Base-by-base conservation (phyloP, 2,113 vertebrate species). In the Heterocephalus glaber region DNA sequence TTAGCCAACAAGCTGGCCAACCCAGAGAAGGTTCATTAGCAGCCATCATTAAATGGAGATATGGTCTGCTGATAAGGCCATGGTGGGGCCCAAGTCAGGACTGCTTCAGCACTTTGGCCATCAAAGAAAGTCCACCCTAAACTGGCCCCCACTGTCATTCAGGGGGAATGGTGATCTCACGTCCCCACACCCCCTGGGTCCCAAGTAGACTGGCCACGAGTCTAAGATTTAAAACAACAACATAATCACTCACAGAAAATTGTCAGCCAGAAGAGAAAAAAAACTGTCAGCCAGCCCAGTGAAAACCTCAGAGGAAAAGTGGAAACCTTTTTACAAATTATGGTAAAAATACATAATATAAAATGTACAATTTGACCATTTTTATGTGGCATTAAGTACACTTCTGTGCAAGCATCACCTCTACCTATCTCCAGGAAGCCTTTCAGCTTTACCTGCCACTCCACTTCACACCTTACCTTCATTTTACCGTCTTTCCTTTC, bases 51-150 rank as follows among this genome's bases (percentile, higher is more conserved):
- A 77, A 54, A 28, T 35, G 86, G 79, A 58, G 54, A 80, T 30
- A 30, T 44, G 87, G 41, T 44, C 72, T 56, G 20, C 13, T 2
- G 5, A 28, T 0, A 35, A 30, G 26, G 68, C 60, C 84, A 30
- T 5, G 0, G 1, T 47, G 26, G 24, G 47, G 11, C 7, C 68
- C 52, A 61, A 0, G 6, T 28, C 30, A 16, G 4, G 72, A 30
- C 7, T 1, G 12, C 14, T 44, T 13, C 30, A 30, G 66, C 38
- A 63, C 52, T 38, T 63, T 26, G 20, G 56, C 49, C 52, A 14
- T 81, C 82, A 41, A 33, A 81, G 9, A 68, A 61, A 76, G 16
- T n/a, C 44, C 35, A 22, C 2, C 8, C 52, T 35, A n/a, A 58
- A 74, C 60, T 0, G 35, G 33, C 24, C 41, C 41, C 35, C 49